Percentiles rank a stretch among this genome's conserved stretches.
These are phyloP conservation scores for Scaptomyza pallida DNA, from an alignment of 1,140 invertebrate genomes.

Conservation along the genomic window DNA sequence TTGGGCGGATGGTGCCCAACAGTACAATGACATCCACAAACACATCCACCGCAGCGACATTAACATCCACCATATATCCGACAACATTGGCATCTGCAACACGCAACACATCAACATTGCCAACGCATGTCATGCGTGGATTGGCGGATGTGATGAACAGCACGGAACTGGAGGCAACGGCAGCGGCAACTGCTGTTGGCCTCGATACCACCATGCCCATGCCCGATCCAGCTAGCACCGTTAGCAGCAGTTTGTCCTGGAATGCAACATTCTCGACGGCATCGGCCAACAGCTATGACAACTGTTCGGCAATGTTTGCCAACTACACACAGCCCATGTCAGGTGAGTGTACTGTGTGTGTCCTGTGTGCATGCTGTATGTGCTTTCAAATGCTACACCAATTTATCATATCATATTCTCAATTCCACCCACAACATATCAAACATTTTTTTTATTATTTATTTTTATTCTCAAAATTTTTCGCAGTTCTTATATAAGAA, in stretches of 20 bases:
- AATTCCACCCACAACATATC: neutral
- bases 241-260: conserved; percentile 15
- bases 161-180: conserved; percentile 33
- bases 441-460: no score
- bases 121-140: conserved; percentile 35
- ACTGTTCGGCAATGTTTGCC: conserved; percentile 72
- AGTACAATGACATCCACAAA: conserved; percentile 2
- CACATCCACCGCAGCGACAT: conserved; percentile 5
- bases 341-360: conserved; percentile 50
- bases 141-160: conserved; percentile 40
- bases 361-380: neutral
- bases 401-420: neutral
- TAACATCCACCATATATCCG: conserved; percentile 18
- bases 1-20: neutral
- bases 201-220: neutral
- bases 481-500: no score
- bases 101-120: neutral
- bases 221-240: conserved; percentile 18
- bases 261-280: conserved; percentile 53
- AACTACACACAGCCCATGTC: conserved; percentile 75
- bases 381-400: neutral
- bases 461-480: no score
- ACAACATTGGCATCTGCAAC: neutral
- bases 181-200: conserved; percentile 19
- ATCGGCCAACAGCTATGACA: conserved; percentile 63